Evolutionary conservation across 2,888 invertebrate genomes (phyloP).

Genomic region (Pherbina coryleti): DNA sequence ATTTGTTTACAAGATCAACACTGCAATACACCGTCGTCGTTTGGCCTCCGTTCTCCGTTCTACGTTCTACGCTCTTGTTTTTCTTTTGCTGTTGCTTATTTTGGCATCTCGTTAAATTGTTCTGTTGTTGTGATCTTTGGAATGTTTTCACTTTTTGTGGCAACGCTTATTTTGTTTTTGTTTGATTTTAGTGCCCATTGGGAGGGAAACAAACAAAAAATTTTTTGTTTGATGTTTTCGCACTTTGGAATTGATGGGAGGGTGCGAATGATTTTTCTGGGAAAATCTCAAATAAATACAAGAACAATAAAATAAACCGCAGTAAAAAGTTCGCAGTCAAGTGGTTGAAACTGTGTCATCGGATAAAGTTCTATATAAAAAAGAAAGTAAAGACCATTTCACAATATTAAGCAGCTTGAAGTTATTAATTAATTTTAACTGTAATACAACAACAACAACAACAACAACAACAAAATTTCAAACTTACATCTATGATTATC

Average conservation of each 20-base stretch:
- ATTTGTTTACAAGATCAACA: constrained; percentile 36
- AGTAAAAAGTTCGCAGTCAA: not conserved
- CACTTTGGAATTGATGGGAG: constrained; percentile 47
- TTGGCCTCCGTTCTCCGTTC: constrained; percentile 48
- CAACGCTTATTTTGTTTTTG: constrained; percentile 24
- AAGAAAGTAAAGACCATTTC: not conserved
- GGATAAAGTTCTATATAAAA: not conserved
- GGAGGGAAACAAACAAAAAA: constrained; percentile 29
- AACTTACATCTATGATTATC: not conserved
- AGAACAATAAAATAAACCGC: not conserved
- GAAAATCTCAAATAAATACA: constrained; percentile 8
- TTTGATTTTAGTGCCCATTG: constrained; percentile 35
- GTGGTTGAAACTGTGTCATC: not conserved
- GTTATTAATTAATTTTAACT: too few species aligned
- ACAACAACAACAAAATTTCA: not conserved
- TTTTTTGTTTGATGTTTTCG: constrained; percentile 52
- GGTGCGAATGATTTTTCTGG: constrained; percentile 35
- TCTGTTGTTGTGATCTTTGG: constrained; percentile 22
- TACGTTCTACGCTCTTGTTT: constrained; percentile 48
- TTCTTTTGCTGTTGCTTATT: constrained; percentile 37
- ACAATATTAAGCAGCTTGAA: not conserved
- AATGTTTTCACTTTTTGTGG: constrained; percentile 12
- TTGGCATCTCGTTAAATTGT: constrained; percentile 53
- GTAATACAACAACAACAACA: not conserved
- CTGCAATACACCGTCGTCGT: constrained; percentile 50